Conservation (phyloP, 2,113 vertebrate species). For the Peromyscus californicus region DNA sequence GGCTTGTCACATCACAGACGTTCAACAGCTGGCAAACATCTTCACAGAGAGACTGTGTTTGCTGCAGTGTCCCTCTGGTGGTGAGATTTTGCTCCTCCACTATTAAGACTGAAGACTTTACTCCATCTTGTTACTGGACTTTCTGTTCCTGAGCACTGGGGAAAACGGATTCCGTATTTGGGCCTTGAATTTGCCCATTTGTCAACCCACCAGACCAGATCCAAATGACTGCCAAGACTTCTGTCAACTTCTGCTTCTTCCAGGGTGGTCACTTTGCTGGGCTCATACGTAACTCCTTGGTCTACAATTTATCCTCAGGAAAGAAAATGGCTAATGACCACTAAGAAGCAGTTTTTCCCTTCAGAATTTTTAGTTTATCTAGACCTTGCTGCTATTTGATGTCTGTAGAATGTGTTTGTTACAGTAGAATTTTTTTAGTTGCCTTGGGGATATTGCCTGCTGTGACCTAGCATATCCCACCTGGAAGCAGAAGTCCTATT, state of each 20-base stretch:
- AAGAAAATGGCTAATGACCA: not conserved
- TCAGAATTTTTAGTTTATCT: slow-evolving; percentile 1
- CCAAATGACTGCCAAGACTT: not conserved
- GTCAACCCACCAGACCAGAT: not conserved
- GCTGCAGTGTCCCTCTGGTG: not conserved
- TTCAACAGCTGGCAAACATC: not conserved
- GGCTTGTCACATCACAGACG: not conserved
- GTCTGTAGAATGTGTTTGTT: not conserved
- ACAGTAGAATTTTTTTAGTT: not conserved
- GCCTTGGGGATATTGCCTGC: not conserved
- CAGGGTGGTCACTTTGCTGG: not conserved
- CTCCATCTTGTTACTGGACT: not conserved
- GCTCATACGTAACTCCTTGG: not conserved
- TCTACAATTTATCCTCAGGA: not conserved
- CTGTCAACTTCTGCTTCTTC: not conserved
- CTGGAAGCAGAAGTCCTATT: not conserved
- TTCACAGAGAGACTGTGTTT: not conserved
- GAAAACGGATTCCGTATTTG: not conserved
- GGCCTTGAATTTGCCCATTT: not conserved
- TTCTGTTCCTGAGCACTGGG: not conserved
- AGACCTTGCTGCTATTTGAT: not conserved
- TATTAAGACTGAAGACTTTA: not conserved
- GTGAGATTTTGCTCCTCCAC: not conserved
- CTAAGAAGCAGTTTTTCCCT: not conserved
- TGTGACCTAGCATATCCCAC: not conserved